Base-by-base conservation (phyloP, 2,113 vertebrate species). In the Chlamydotis undulata region DNA sequence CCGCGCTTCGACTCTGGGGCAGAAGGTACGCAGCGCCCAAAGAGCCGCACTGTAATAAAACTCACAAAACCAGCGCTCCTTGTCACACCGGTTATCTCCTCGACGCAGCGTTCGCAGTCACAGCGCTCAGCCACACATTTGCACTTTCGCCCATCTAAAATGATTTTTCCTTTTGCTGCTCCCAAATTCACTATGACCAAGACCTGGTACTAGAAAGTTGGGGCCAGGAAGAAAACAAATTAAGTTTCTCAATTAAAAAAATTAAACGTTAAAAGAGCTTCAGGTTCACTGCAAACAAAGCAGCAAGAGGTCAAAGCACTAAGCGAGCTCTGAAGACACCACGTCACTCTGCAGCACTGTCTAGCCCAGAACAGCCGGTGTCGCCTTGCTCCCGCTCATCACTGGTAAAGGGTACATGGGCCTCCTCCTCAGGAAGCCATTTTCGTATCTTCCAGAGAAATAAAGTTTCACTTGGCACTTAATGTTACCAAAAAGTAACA, bases 381-480 rank as follows among this genome's bases (percentile, higher is more conserved):
- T 31, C 25, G 67, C 26, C 24, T 49, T 35, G 22, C 53, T 86
- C 45, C 24, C 89, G 10, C 25, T 89, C 31, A 33, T 79, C 84
- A 55, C 85, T 78, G 70, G 39, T 41, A 33, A 55, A 86, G 70
- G 52, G 37, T 56, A 43, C 3, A 14, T 2, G 7, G 33, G 73
- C 45, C 41, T 55, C 61, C 56, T 63, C 71, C 84, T 60, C 64
- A 1, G 3, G 57, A 16, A 56, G 33, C 56, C 39, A 8, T 33
- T 47, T 75, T 56, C 49, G 33, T 23, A 10, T 19, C 15, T 41
- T 88, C 43, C 64, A 68, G 45, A 53, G 33, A 92, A 93, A 85
- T 28, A 71, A 75, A 45, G 63, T 67, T 91, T 93, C 52, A 35
- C 79, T 94, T 97, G 97, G 97, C 97, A 98, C 96, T 96, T 96